Evolutionary conservation across 2,888 invertebrate species (phyloP).

Genomic region (Tupiocoris notatus): DNA sequence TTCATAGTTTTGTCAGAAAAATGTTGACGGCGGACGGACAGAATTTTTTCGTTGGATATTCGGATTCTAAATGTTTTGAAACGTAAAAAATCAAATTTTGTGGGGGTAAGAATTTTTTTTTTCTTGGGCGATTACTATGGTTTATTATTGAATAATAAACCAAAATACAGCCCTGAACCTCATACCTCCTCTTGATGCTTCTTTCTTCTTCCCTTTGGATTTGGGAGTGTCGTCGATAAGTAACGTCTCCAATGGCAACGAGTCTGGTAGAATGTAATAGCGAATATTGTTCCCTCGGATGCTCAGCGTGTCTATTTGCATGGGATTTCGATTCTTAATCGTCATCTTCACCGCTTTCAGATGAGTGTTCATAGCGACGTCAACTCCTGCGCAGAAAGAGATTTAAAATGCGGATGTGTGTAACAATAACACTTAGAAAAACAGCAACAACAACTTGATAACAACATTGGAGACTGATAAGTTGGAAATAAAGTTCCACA

Average conservation of each 20-base stretch:
- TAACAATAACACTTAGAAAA: too few species aligned
- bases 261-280: conserved; percentile 95
- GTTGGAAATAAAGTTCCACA: too few species aligned
- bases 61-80: too few species aligned
- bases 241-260: conserved; percentile 91
- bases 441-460: too few species aligned
- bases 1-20: too few species aligned
- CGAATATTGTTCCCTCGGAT: conserved; percentile 93
- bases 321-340: conserved; percentile 89
- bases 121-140: background rate
- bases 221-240: conserved; percentile 96
- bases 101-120: too few species aligned
- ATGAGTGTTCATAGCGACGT: conserved; percentile 99
- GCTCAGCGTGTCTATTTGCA: conserved; percentile 90
- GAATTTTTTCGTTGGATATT: too few species aligned
- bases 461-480: too few species aligned
- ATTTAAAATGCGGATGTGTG: background rate
- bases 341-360: conserved; percentile 98
- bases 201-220: conserved; percentile 86
- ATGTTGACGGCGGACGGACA: too few species aligned
- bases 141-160: conserved; percentile 32
- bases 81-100: background rate
- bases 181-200: conserved; percentile 54
- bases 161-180: background rate
- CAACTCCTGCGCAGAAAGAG: conserved; percentile 69